Percentiles rank a stretch among this genome's conserved stretches.
phyloP scores from a whole-genome alignment of 2,888 invertebrate genomes.

The Alitta virens region DNA sequence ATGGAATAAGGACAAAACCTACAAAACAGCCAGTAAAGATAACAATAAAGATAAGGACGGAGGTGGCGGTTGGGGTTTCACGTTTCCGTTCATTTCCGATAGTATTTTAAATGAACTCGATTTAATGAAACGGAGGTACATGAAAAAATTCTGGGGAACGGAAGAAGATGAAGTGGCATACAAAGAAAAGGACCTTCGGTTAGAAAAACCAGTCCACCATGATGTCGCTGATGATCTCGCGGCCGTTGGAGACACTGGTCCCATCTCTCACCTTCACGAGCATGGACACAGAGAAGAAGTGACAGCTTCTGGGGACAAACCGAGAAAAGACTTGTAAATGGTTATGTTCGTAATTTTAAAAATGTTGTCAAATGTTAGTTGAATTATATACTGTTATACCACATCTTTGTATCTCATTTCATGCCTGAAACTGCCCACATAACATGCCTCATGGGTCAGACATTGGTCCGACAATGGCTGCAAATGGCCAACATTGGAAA shows the following conservation, averaged over 20 bases:
- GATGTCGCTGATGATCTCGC: slow-evolving; percentile 1
- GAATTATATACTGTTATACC: no score
- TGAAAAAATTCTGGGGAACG: slow-evolving; percentile 24
- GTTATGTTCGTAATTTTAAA: no score
- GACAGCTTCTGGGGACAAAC: not conserved
- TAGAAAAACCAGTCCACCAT: not conserved
- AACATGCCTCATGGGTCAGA: no score
- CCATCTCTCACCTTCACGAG: not conserved
- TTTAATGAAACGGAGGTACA: slow-evolving; percentile 11
- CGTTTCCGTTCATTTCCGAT: slow-evolving; percentile 18
- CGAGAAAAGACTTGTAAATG: not conserved
- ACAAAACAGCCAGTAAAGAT: slow-evolving; percentile 2
- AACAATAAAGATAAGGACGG: not conserved
- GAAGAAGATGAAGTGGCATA: slow-evolving; percentile 1
- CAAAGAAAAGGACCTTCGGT: not conserved
- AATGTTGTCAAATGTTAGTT: no score
- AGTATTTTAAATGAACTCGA: slow-evolving; percentile 16
- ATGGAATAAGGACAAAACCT: not conserved
- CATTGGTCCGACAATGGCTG: no score
- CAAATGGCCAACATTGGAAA: no score
- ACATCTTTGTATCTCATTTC: no score
- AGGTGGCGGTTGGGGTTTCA: not conserved
- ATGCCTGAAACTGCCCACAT: no score
- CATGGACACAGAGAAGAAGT: not conserved
- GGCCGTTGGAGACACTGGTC: slow-evolving; percentile 5